A percentile compares a stretch with the other conserved stretches of the same genome.
Conservation (phyloP, 2,888 invertebrate species). For the Myathropa florea region DNA sequence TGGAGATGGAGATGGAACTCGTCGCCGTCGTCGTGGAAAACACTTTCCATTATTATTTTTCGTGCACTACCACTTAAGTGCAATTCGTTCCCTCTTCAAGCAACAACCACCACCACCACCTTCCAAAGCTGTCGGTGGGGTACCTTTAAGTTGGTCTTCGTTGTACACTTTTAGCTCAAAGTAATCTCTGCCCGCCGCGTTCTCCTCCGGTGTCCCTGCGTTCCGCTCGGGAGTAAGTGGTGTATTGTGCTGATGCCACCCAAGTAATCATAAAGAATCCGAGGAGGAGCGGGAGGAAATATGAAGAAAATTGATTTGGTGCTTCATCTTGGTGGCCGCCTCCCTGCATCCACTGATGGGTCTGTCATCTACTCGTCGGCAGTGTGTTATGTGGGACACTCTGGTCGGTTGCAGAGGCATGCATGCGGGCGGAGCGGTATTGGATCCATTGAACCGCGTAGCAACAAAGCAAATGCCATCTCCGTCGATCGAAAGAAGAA, state of each 20-base stretch:
- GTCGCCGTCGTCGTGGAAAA: constrained; percentile 47
- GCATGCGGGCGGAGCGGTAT: background rate
- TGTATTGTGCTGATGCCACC: constrained; percentile 44
- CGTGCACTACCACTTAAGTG: constrained; percentile 70
- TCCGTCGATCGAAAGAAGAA: background rate
- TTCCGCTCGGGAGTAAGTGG: constrained; percentile 30
- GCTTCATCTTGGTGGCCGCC: constrained; percentile 21
- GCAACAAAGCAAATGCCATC: constrained; percentile 38
- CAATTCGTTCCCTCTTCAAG: constrained; percentile 52
- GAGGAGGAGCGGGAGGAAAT: constrained; percentile 25
- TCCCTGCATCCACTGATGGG: background rate
- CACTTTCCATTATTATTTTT: constrained; percentile 71
- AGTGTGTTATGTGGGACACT: constrained; percentile 38
- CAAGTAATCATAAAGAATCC: constrained; percentile 58
- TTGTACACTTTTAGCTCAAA: constrained; percentile 40
- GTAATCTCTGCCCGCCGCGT: background rate
- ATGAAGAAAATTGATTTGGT: constrained; percentile 70
- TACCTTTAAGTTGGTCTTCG: constrained; percentile 41
- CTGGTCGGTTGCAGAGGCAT: background rate
- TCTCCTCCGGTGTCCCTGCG: constrained; percentile 3
- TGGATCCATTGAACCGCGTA: constrained; percentile 38
- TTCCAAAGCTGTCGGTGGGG: background rate
- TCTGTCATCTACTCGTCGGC: constrained; percentile 35
- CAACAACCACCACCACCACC: background rate
- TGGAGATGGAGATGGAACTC: background rate